phyloP scores from a whole-genome alignment of 2,113 vertebrate species.

The Dipodomys spectabilis region DNA sequence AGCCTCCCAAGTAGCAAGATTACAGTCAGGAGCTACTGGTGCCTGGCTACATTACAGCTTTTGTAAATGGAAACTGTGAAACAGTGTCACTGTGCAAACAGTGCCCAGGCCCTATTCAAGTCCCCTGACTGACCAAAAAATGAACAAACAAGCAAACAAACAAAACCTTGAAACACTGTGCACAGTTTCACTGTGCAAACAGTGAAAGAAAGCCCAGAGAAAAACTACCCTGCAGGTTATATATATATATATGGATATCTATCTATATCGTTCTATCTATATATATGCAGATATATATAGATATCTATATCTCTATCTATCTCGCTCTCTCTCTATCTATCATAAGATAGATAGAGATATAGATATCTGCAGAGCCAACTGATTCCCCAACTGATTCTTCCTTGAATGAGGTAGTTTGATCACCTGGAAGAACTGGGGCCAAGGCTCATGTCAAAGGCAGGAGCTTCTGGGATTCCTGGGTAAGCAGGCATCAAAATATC shows the following conservation, averaged over 20 bases:
- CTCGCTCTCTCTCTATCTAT: too few species aligned
- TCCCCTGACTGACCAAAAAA: too few species aligned
- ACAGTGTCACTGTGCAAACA: too few species aligned
- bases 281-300: not conserved
- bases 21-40: too few species aligned
- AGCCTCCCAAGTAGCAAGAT: too few species aligned
- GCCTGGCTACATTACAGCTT: not conserved
- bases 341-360: too few species aligned
- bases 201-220: not conserved
- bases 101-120: too few species aligned
- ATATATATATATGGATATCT: too few species aligned
- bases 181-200: not conserved
- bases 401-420: not conserved
- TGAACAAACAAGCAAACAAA: too few species aligned
- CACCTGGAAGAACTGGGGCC: not conserved
- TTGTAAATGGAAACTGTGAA: not conserved
- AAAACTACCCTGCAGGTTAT: accelerated
- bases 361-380: not conserved
- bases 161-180: too few species aligned
- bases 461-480: not conserved
- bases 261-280: too few species aligned
- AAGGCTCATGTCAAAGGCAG: not conserved
- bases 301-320: too few species aligned
- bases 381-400: not conserved
- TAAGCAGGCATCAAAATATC: not conserved